Evolutionary conservation across 2,113 vertebrate genomes (phyloP).

Genomic region (Odocoileus hemionus): DNA sequence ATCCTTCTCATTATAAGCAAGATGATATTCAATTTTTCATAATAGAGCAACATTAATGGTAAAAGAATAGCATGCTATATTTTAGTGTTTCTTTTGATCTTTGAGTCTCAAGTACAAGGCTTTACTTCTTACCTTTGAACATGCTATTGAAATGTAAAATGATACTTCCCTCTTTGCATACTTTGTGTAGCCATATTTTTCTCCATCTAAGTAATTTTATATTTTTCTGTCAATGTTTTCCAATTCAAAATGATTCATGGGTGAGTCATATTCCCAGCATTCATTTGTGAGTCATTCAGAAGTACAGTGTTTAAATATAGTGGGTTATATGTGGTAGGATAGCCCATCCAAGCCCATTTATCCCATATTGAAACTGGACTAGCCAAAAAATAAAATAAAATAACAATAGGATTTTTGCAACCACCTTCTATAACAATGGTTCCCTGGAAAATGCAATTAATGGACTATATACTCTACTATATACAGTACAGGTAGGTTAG

Average conservation of each 20-base stretch:
- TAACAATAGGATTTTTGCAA: not conserved
- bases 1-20: not conserved
- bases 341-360: not conserved
- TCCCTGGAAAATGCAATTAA: not conserved
- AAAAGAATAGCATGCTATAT: not conserved
- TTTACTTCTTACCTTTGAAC: not conserved
- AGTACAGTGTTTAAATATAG: not conserved
- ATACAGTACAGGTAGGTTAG: not conserved
- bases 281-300: not conserved
- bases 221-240: not conserved
- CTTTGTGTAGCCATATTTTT: not conserved
- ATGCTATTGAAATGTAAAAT: not conserved
- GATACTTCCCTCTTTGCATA: not conserved
- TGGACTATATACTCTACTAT: not conserved
- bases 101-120: not conserved
- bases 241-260: not conserved
- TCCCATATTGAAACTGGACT: not conserved
- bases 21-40: not conserved
- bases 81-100: conserved; percentile 1
- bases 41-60: not conserved
- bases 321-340: not conserved
- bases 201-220: not conserved
- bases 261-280: not conserved
- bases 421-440: not conserved
- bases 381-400: not conserved